Evolutionary conservation across 2,797 vertebrate genomes (phyloP), one percentile per base, ranked within the genome.

Genomic region (Tadarida brasiliensis): DNA sequence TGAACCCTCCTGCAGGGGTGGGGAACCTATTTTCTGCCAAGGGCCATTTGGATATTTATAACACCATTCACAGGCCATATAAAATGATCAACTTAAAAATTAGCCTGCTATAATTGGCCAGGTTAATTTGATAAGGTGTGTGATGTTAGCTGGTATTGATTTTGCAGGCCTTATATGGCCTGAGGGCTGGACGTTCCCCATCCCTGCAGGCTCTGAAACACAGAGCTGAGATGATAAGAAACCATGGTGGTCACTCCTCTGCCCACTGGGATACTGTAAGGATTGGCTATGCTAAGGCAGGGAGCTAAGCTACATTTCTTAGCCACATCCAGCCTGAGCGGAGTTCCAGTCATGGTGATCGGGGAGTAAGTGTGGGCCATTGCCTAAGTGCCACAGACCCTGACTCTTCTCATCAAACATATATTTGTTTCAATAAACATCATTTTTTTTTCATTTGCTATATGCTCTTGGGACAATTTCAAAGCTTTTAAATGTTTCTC

Each of bases 351-450:
- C n/a, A 44, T n/a, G 10, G 5, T 44, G 3, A 12, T 54, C 4
- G 33, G 39, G 9, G 8, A 28, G 4, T 11, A 47, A n/a, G 22
- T 1, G 0, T 0, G 59, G 9, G 7, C 11, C 26, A 2, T 4
- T 4, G 39, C 30, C 26, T 12, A 35, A 39, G 19, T 44, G 20
- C 12, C 7, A 54, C 10, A 71, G 54, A 85, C 35, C 19, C 16
- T 77, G 28, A 94, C 12, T 33, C 11, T n/a, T 88, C 20, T 76
- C 39, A 84, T 1, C 3, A 73, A 11, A n/a, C 22, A n/a, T 82
- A 49, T 30, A 39, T 94, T 80, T 80, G 14, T 54, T 57, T 83
- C 65, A 92, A 71, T 49, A 81, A 6, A 30, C 63, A 65, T 63
- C 61, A 63, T 78, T 49, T 49, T 44, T 56, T 78, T 1, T 44